Percentiles rank a stretch among this genome's conserved stretches.
phyloP scores from a whole-genome alignment of 2,797 vertebrate species.

The Cuculus canorus region DNA sequence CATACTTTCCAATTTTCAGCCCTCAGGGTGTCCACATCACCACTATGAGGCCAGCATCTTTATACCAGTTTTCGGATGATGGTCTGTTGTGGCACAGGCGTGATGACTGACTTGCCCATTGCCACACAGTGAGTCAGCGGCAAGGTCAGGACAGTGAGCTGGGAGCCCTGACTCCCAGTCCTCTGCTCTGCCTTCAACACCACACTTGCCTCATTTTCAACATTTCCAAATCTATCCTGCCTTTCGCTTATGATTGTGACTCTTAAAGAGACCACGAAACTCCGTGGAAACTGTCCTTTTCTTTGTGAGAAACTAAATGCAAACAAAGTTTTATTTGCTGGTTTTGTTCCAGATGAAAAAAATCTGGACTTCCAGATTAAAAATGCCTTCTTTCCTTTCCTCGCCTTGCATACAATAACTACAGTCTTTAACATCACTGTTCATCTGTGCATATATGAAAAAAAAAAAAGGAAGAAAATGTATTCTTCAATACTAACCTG shows the following conservation, averaged over 20 bases:
- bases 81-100: neutral
- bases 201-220: neutral
- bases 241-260: neutral
- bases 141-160: neutral
- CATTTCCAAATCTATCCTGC: neutral
- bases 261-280: neutral
- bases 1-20: neutral
- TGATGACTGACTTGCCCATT: neutral
- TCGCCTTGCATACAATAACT: neutral
- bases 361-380: neutral
- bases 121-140: neutral
- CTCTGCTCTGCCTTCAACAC: neutral
- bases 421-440: neutral
- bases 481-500: conserved; percentile 81
- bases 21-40: neutral
- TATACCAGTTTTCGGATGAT: neutral
- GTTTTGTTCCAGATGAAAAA: neutral
- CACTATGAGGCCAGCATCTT: neutral
- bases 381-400: neutral
- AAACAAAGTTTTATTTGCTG: neutral
- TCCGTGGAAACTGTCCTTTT: accelerated
- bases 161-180: neutral
- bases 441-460: neutral
- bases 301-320: neutral
- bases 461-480: neutral